A percentile compares a stretch with the other conserved stretches of the same genome.
These are phyloP conservation scores for Actinia equina DNA, from an alignment of 64 coral and sea anemone genomes.

Conservation along the genomic window DNA sequence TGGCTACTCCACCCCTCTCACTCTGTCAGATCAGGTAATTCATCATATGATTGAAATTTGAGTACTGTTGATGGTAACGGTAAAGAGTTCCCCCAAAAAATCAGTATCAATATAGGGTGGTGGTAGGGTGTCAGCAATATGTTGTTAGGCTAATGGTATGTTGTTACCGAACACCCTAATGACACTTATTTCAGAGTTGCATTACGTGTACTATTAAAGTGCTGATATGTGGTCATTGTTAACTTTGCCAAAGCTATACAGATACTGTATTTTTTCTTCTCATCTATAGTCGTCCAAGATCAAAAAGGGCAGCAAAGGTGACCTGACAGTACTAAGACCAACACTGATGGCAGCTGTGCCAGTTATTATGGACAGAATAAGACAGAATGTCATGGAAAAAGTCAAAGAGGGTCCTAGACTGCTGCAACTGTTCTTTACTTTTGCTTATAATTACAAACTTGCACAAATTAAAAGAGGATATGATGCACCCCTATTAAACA, in stretches of 20 bases:
- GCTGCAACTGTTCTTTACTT: conserved; percentile 78
- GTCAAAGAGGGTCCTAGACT: conserved; percentile 84
- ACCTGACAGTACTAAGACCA: conserved; percentile 78
- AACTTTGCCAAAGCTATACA: too few species aligned
- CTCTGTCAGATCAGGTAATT: conserved; percentile 63
- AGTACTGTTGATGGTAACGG: too few species aligned
- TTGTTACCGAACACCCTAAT: too few species aligned
- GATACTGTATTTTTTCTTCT: neutral
- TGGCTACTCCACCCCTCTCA: conserved; percentile 87
- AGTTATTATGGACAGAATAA: conserved; percentile 93
- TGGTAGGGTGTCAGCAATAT: neutral
- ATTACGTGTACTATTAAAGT: too few species aligned
- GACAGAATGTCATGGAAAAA: conserved; percentile 93
- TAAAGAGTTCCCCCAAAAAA: too few species aligned
- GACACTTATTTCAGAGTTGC: too few species aligned
- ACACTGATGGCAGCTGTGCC: conserved; percentile 94
- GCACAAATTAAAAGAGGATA: conserved; percentile 86
- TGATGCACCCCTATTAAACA: conserved; percentile 91
- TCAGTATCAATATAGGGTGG: too few species aligned
- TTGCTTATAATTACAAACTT: conserved; percentile 93
- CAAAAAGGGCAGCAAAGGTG: conserved; percentile 96
- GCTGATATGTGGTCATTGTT: too few species aligned
- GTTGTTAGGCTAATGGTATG: neutral
- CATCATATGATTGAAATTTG: too few species aligned
- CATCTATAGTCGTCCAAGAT: conserved; percentile 82